Base-by-base conservation (phyloP, 2,113 vertebrate species). In the Lutjanus erythropterus region DNA sequence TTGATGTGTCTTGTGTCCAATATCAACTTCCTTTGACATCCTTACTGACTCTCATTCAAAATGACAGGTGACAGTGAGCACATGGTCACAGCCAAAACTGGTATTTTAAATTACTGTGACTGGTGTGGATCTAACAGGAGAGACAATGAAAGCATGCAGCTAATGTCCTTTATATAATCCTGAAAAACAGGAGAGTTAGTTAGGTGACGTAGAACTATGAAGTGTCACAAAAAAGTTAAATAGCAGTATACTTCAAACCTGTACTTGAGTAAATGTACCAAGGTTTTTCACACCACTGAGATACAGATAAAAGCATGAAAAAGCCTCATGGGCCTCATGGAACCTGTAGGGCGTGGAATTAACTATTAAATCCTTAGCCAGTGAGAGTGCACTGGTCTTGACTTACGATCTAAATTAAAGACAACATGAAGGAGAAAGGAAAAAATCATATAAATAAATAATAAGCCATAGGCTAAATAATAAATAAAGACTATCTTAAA, bases 1-100 rank as follows among this genome's bases (percentile, higher is more conserved):
- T 42, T 42, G 12, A 3, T 12, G 31, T 50, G 35, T 62, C 16
- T 18, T 19, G 18, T 46, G 18, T 46, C 6, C 33, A 35, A 2
- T 9, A 41, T 71, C 53, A 49, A 9, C 23, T 46, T 42, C 27
- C 46, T 39, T 39, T 14, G 47, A 52, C 42, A 64, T 70, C 53
- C 50, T 75, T 59, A 2, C n/a, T 79, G 66, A 80, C 35, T n/a
- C 52, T 72, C 31, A 76, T 12, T 41, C 23, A 8, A 59, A 80
- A n/a, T 44, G 31, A 75, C 65, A 75, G 33, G 27, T 75, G 62
- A 74, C 59, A 56, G 27, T 9, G 50, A 65, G 42, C 35, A 44
- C 25, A 73, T 14, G 29, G 29, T 12, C 46, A 33, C 27, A 49
- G 56, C 62, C 47, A 58, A 18, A 49, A 35, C 18, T 37, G 56